Conservation (phyloP, 2,888 invertebrate species). For the Perizoma affinitatum region DNA sequence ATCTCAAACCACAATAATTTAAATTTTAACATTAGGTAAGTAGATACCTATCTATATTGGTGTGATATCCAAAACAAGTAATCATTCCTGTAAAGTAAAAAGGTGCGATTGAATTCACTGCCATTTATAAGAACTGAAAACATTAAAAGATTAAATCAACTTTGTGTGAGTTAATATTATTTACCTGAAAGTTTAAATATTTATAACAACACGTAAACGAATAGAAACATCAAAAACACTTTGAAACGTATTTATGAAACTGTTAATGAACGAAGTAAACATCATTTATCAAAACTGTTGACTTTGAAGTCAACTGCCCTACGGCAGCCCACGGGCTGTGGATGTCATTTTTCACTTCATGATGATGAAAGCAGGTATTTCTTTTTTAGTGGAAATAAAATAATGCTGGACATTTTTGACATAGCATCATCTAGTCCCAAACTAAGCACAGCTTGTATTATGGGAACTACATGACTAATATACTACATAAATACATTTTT, state of each 20-base stretch:
- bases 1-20: too few species aligned
- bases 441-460: too few species aligned
- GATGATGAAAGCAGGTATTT: too few species aligned
- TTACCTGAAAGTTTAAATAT: conserved; percentile 2
- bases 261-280: conserved; percentile 2
- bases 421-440: too few species aligned
- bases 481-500: too few species aligned
- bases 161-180: not conserved
- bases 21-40: too few species aligned
- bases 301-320: conserved; percentile 7
- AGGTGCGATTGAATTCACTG: too few species aligned
- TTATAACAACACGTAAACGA: conserved; percentile 7
- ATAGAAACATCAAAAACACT: conserved; percentile 15
- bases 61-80: too few species aligned
- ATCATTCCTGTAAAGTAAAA: too few species aligned
- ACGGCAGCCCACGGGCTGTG: not conserved
- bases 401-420: too few species aligned
- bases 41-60: too few species aligned
- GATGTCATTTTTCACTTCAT: not conserved
- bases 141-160: not conserved
- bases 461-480: too few species aligned
- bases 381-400: not conserved
- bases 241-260: conserved; percentile 32
- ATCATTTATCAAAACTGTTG: conserved; percentile 23
- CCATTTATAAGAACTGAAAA: not conserved